These are phyloP conservation scores for Ophioderma brevispina DNA, from an alignment of 35 echinoderm and acorn worm species.

Conservation along the genomic window DNA sequence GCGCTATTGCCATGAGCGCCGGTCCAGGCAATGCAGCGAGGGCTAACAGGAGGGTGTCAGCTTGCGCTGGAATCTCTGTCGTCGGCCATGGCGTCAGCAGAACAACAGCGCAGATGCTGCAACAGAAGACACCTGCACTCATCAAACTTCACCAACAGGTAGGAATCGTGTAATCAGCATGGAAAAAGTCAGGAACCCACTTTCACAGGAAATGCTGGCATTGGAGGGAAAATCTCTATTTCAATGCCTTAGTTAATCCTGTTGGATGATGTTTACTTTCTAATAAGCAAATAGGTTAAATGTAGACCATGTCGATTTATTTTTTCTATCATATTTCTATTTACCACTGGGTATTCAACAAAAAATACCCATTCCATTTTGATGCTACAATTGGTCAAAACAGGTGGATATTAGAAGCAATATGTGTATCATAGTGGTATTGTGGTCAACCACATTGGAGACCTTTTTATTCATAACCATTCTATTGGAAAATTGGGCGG, in stretches of 20 bases:
- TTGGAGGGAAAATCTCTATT: background rate
- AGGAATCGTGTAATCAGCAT: background rate
- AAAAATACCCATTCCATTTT: no score
- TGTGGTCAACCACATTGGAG: no score
- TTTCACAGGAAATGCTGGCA: background rate
- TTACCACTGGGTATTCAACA: no score
- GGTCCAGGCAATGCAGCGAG: background rate
- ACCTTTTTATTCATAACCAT: no score
- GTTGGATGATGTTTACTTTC: no score
- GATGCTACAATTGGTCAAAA: no score
- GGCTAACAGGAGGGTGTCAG: background rate
- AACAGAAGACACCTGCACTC: constrained; percentile 59
- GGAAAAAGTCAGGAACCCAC: background rate
- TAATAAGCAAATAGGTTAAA: no score
- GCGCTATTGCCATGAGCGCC: constrained; percentile 28
- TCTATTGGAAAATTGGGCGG: no score
- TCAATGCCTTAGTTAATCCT: background rate
- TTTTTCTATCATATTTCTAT: no score
- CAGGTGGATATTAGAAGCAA: no score
- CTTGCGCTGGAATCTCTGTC: background rate
- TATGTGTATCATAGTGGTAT: no score
- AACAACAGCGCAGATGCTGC: constrained; percentile 80
- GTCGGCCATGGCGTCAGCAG: constrained; percentile 91
- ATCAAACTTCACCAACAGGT: constrained; percentile 53
- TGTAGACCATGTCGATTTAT: no score